phyloP scores from a whole-genome alignment of 1,140 invertebrate genomes.

The Drosophila subpulchrella region DNA sequence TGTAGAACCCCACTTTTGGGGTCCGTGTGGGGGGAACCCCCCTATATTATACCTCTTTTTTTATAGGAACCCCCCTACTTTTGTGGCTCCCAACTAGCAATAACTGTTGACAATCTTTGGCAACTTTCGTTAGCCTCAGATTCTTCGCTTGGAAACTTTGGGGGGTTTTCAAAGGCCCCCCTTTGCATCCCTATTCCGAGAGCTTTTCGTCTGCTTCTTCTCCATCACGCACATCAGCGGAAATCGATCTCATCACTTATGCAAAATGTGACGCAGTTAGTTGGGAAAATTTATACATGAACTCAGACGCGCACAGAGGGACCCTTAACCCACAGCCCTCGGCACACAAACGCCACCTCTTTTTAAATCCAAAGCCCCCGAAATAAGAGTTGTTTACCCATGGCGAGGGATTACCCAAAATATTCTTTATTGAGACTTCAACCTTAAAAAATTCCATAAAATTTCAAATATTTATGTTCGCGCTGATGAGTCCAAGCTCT shows the following conservation, averaged over 20 bases:
- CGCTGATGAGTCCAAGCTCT: slow-evolving; percentile 40
- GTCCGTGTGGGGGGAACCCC: background rate
- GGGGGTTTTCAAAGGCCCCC: slow-evolving; percentile 16
- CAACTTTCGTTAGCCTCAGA: slow-evolving; percentile 66
- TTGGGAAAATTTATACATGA: slow-evolving; percentile 69
- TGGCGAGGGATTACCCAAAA: slow-evolving; percentile 34
- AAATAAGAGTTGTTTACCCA: slow-evolving; percentile 28
- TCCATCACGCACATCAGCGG: slow-evolving; percentile 70
- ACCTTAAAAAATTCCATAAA: slow-evolving; percentile 51
- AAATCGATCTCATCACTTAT: slow-evolving; percentile 83
- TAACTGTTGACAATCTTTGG: slow-evolving; percentile 81
- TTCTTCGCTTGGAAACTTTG: slow-evolving; percentile 26
- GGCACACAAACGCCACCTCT: no score
- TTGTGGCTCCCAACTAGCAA: slow-evolving; percentile 46
- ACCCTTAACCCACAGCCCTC: background rate
- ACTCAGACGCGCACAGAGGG: background rate
- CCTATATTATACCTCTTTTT: background rate
- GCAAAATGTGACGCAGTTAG: slow-evolving; percentile 82
- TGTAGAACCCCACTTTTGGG: background rate
- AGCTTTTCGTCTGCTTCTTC: background rate
- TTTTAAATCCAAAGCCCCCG: background rate
- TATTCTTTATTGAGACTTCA: slow-evolving; percentile 34
- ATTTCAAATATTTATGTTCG: slow-evolving; percentile 57
- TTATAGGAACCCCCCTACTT: background rate
- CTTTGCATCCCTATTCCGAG: background rate